Percentiles rank a stretch among this genome's conserved stretches.
phyloP scores from a whole-genome alignment of 2,888 invertebrate species.

The Graphium colonna region DNA sequence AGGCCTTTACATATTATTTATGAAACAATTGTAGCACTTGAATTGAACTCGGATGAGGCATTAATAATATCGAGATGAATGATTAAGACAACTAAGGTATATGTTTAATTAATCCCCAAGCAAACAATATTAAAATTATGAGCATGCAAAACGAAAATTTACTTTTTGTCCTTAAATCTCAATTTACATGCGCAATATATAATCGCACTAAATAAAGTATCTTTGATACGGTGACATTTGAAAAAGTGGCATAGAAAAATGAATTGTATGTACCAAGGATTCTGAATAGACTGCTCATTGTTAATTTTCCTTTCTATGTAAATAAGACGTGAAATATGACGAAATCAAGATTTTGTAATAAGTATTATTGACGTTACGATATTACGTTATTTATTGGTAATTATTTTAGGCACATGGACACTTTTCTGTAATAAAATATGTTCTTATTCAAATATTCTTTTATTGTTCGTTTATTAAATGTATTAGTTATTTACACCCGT shows the following conservation, averaged over 20 bases:
- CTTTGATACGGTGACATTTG: neutral
- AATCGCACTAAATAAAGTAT: no score
- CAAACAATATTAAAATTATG: constrained; percentile 34
- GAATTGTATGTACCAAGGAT: neutral
- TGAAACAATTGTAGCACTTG: no score
- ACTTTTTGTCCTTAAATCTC: constrained; percentile 34
- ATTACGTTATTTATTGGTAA: constrained; percentile 72
- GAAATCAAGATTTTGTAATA: constrained; percentile 24
- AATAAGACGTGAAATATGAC: constrained; percentile 30
- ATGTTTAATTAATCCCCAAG: constrained; percentile 10
- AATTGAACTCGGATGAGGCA: no score
- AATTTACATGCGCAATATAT: constrained; percentile 34
- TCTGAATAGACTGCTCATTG: constrained; percentile 1
- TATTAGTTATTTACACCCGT: no score
- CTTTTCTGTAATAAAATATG: constrained; percentile 71
- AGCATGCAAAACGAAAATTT: constrained; percentile 29
- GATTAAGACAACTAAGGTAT: no score
- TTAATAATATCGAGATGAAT: no score
- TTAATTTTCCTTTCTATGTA: constrained; percentile 4
- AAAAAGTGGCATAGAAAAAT: neutral
- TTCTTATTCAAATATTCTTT: constrained; percentile 40
- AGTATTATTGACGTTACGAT: constrained; percentile 43
- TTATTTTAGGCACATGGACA: constrained; percentile 61
- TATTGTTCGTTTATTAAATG: no score
- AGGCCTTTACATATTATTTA: no score